These are phyloP conservation scores for Caenorhabditis brenneri DNA, from an alignment of 1,140 invertebrate species.

Conservation along the genomic window DNA sequence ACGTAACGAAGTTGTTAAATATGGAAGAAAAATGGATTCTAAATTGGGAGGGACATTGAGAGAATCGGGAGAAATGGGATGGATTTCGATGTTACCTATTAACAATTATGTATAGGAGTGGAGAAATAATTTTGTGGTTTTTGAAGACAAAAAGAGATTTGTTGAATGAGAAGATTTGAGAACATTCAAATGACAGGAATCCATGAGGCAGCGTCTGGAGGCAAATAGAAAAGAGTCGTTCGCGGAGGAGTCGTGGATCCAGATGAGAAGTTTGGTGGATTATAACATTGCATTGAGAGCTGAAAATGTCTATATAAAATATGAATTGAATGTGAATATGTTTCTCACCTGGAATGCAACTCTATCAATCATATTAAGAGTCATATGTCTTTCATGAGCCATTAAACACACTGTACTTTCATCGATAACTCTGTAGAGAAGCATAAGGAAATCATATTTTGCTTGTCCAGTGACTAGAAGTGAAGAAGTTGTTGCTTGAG, in stretches of 20 bases:
- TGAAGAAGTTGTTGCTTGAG: constrained; percentile 40
- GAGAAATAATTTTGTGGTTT: background rate
- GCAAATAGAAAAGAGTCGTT: constrained; percentile 56
- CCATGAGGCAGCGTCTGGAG: constrained; percentile 56
- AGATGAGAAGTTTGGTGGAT: constrained; percentile 30
- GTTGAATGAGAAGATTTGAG: background rate
- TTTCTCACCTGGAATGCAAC: constrained; percentile 81
- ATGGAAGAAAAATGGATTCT: background rate
- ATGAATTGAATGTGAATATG: background rate
- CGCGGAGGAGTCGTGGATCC: constrained; percentile 38
- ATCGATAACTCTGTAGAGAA: constrained; percentile 89
- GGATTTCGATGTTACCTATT: background rate
- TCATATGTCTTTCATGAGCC: constrained; percentile 94
- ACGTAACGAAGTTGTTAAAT: no score
- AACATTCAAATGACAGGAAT: constrained; percentile 58
- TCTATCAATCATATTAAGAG: constrained; percentile 86
- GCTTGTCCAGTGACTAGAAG: constrained; percentile 75
- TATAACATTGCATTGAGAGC: constrained; percentile 34
- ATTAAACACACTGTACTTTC: constrained; percentile 97
- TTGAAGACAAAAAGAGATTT: background rate
- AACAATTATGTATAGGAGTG: constrained; percentile 12
- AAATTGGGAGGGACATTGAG: background rate
- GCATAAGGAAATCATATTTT: constrained; percentile 91
- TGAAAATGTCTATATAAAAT: background rate
- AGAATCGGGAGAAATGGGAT: background rate